Conservation (phyloP, 2,888 invertebrate genomes). For the Plagodis pulveraria region DNA sequence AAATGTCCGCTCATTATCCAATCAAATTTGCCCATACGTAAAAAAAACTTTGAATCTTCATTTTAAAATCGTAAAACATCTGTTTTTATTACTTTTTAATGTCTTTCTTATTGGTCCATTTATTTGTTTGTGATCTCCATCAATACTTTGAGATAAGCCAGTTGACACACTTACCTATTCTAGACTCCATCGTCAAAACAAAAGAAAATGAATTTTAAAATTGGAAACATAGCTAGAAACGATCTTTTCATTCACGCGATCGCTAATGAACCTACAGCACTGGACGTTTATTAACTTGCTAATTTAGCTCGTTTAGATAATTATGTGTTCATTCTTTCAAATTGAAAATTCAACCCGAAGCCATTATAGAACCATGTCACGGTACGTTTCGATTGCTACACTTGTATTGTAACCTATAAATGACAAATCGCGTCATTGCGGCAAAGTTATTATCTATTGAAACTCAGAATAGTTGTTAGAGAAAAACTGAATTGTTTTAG, state of each 20-base stretch:
- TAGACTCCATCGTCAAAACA: neutral
- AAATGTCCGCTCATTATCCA: no score
- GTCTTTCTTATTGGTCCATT: no score
- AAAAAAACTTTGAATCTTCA: no score
- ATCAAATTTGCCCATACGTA: no score
- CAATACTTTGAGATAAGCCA: no score
- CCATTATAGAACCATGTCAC: conserved; percentile 11
- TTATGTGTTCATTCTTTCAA: conserved; percentile 50
- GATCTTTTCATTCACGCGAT: conserved; percentile 24
- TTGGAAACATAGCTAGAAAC: conserved; percentile 11
- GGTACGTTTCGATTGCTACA: conserved; percentile 1
- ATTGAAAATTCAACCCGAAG: conserved; percentile 26
- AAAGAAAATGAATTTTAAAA: conserved; percentile 4
- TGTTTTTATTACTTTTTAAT: no score
- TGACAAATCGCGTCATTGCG: conserved; percentile 3
- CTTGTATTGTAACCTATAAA: neutral
- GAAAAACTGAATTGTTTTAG: conserved; percentile 4
- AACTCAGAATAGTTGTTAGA: neutral
- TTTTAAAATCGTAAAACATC: no score
- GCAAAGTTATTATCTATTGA: conserved; percentile 1
- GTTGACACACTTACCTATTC: neutral
- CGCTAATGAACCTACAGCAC: conserved; percentile 35
- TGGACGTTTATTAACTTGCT: conserved; percentile 54
- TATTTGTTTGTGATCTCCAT: no score
- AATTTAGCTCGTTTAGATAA: conserved; percentile 69